phyloP scores from a whole-genome alignment of 2,797 vertebrate genomes.

The Mormyrops attenuatus region DNA sequence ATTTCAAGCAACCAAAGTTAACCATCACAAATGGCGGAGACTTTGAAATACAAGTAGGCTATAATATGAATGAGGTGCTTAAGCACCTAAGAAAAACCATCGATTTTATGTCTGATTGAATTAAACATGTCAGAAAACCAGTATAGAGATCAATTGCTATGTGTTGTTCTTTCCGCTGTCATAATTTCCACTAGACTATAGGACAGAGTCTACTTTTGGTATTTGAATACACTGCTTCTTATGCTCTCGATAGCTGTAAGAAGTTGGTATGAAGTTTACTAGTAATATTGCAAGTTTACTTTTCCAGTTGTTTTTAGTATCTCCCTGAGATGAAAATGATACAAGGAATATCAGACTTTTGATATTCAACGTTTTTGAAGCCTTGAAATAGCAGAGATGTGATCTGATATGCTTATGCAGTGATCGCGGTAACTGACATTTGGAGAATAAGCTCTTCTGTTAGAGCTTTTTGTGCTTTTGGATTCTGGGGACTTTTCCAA shows the following conservation, averaged over 20 bases:
- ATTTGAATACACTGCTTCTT: neutral
- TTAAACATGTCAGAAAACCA: neutral
- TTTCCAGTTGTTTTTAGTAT: neutral
- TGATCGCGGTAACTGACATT: neutral
- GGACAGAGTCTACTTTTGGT: neutral
- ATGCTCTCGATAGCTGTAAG: neutral
- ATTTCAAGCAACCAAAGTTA: neutral
- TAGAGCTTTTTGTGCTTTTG: slow-evolving; percentile 15
- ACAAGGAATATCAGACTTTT: neutral
- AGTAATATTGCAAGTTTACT: neutral
- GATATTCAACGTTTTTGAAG: neutral
- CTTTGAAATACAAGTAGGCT: neutral
- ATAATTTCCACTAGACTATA: neutral
- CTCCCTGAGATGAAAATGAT: neutral
- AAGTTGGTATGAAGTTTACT: neutral
- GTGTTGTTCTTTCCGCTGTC: neutral
- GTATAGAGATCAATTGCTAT: neutral
- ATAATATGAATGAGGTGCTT: neutral
- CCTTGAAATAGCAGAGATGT: neutral
- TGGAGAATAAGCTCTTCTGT: neutral
- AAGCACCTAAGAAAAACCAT: neutral
- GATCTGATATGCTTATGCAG: neutral
- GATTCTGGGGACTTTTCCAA: slow-evolving; percentile 55
- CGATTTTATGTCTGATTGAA: neutral
- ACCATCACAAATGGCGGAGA: neutral